Conservation (phyloP, 2,888 invertebrate species). For the Heliconius ethilla region DNA sequence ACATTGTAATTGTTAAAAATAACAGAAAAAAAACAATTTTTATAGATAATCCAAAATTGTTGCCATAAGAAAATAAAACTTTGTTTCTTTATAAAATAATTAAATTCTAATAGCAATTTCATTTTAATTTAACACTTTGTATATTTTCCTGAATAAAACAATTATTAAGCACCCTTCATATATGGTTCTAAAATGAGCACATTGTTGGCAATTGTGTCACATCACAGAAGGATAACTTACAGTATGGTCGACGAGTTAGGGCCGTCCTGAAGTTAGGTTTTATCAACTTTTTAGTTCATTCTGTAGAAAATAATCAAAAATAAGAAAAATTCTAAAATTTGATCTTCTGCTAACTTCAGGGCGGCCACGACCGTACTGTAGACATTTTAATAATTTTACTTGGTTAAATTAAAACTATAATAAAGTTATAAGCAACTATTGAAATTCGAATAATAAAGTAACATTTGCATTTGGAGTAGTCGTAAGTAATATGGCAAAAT, state of each 20-base stretch:
- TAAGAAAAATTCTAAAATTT: neutral
- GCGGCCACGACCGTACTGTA: neutral
- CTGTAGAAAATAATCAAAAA: neutral
- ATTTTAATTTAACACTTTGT: conserved; percentile 9
- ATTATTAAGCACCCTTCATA: neutral
- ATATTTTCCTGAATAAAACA: neutral
- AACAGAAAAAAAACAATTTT: neutral
- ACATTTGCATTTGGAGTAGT: neutral
- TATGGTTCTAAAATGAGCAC: conserved; percentile 11
- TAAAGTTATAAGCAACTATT: neutral
- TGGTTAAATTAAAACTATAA: neutral
- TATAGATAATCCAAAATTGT: neutral
- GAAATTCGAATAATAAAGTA: neutral
- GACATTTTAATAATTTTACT: conserved; percentile 1
- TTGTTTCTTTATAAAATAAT: neutral
- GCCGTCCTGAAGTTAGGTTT: neutral
- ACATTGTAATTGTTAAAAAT: neutral
- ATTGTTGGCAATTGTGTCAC: conserved; percentile 25
- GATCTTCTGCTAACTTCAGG: neutral
- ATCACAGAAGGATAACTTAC: conserved; percentile 10
- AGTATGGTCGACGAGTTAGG: neutral
- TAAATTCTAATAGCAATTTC: neutral
- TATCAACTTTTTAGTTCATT: neutral
- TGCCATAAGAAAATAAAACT: neutral
- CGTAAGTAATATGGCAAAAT: neutral